These are phyloP conservation scores for Troides oblongomaculatus DNA, from an alignment of 2,888 invertebrate species.

Conservation along the genomic window DNA sequence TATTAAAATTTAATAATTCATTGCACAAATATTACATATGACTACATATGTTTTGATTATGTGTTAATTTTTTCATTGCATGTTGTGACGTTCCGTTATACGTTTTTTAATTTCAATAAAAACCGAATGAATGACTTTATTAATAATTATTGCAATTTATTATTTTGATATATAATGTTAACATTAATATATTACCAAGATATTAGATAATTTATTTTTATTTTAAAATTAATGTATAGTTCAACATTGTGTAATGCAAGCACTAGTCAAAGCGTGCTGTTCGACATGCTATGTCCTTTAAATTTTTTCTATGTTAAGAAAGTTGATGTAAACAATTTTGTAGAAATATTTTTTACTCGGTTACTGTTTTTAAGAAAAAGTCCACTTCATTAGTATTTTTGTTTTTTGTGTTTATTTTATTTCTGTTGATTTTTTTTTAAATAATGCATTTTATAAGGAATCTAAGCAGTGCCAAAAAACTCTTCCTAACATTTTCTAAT, in stretches of 20 bases:
- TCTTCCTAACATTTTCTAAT: conserved; percentile 31
- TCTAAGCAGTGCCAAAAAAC: conserved; percentile 52
- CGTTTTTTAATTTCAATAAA: background rate
- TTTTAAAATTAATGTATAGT: background rate
- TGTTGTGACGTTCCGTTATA: background rate
- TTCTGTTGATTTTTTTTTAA: conserved; percentile 25
- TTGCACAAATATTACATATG: background rate
- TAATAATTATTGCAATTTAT: background rate
- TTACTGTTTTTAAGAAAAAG: conserved; percentile 36
- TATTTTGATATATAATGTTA: too few relatives aligned
- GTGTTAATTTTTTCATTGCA: background rate
- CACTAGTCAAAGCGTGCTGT: conserved; percentile 14
- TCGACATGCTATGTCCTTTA: background rate
- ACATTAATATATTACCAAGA: background rate
- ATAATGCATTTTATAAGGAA: background rate
- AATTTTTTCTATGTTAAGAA: conserved; percentile 38
- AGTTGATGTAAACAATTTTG: conserved; percentile 60
- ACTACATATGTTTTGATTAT: background rate
- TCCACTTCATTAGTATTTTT: background rate
- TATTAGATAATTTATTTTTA: too few relatives aligned
- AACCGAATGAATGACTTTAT: background rate
- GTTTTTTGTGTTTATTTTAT: background rate
- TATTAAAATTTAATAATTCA: background rate
- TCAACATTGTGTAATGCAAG: conserved; percentile 12
- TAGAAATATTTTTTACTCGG: conserved; percentile 53